Conservation (phyloP, 1,140 invertebrate species). For the Drosophila parabipectinata region DNA sequence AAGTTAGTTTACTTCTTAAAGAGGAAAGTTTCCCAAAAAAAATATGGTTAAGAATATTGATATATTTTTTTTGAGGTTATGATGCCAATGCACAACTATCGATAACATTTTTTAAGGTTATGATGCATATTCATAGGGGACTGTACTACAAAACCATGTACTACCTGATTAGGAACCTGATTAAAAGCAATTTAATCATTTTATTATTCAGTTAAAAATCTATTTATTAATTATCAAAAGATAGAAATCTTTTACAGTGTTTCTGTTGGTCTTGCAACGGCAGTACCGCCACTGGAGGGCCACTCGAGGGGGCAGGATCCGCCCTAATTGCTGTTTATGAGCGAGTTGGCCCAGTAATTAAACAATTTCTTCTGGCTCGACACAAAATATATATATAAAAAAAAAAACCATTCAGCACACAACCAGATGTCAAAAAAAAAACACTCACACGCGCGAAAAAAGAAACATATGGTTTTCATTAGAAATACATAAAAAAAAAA, state of each 20-base stretch:
- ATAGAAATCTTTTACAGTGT: not conserved
- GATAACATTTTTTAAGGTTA: too few species aligned
- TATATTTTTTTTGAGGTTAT: too few species aligned
- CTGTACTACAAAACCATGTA: too few species aligned
- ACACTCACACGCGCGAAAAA: slow-evolving; percentile 5
- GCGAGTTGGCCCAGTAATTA: slow-evolving; percentile 73
- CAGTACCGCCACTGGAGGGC: slow-evolving; percentile 34
- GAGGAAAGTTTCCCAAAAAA: too few species aligned
- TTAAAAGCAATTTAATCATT: too few species aligned
- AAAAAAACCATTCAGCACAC: not conserved
- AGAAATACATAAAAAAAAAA: slow-evolving; percentile 12
- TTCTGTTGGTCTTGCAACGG: slow-evolving; percentile 3
- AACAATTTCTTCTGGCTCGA: slow-evolving; percentile 55
- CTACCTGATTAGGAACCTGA: too few species aligned
- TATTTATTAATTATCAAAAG: too few species aligned
- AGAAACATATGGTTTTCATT: slow-evolving; percentile 2
- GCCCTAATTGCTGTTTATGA: slow-evolving; percentile 79
- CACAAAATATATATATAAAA: not conserved
- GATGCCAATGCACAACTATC: too few species aligned
- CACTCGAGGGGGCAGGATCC: slow-evolving; percentile 34
- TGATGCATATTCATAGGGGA: too few species aligned
- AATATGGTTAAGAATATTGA: too few species aligned
- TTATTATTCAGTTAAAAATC: too few species aligned
- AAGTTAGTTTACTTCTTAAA: not conserved
- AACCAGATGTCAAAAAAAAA: not conserved